These are phyloP conservation scores for Gisinianus flammeolus DNA, from an alignment of 2,888 invertebrate genomes.

Conservation along the genomic window DNA sequence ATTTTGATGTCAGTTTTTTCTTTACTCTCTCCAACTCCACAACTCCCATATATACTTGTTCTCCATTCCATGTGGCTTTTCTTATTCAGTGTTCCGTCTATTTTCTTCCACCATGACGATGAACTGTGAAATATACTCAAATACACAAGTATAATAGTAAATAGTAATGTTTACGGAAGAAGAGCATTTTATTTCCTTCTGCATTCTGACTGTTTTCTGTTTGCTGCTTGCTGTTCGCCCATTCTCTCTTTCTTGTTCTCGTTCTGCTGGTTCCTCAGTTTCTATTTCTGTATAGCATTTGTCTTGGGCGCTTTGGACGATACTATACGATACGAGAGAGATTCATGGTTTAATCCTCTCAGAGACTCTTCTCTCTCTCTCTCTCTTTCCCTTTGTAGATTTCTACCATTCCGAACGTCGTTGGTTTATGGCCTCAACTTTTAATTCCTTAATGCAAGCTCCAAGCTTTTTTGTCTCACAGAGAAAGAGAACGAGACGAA, in stretches of 20 bases:
- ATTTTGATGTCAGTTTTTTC: no score
- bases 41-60: no score
- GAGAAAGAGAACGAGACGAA: neutral
- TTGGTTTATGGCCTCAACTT: slow-evolving; percentile 13
- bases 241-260: no score
- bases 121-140: neutral
- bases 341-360: neutral
- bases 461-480: neutral
- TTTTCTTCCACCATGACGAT: neutral
- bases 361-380: neutral
- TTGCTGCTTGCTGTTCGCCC: no score
- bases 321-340: no score
- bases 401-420: no score
- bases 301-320: neutral
- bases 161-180: no score
- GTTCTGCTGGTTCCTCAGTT: no score
- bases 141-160: neutral
- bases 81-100: neutral
- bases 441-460: slow-evolving; percentile 23
- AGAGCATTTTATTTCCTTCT: no score
- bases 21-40: no score
- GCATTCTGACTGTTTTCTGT: neutral
- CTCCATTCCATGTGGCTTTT: neutral
- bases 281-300: neutral
- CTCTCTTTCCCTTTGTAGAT: no score